Base-by-base conservation (phyloP, 2,797 vertebrate species). In the Pteropus rufus region DNA sequence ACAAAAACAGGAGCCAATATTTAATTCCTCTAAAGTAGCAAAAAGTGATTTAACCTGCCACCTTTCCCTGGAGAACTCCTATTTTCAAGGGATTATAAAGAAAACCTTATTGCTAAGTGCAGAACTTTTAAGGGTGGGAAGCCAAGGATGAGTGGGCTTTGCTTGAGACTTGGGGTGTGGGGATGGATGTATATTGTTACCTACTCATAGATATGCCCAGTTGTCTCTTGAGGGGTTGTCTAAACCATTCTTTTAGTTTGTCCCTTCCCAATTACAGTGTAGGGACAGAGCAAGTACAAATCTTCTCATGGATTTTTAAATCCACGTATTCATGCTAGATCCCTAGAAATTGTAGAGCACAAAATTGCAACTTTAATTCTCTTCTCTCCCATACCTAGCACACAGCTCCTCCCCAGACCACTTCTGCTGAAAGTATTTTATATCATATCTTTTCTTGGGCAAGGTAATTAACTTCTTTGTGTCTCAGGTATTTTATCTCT, bases 401-500 rank as follows among this genome's bases (percentile, higher is more conserved):
- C 0, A 11, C 26, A 54, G 52, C 52, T 41, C 23, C 14, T 46
- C 16, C 77, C 36, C 77, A 0, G 0, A 39, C 64, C 60, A 67
- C 23, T 36, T 80, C n/a, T 3, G 19, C 44, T 56, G 84, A 10
- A 87, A 77, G 52, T 34, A 44, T 80, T 82, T 54, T 60, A 1
- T 41, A 1, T 24, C 62, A 1, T 41, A 2, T 24, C 62, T 76
- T 49, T 52, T 88, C 75, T 70, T 18, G 23, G 73, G 80, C 18
- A 52, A 93, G 60, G 58, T 85, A n/a, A 93, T 62, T 85, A 64
- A 86, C 58, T 46, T 85, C 26, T 75, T 64, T 86, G 34, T 10
- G 39, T 56, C 72, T 73, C 19, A 26, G 56, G 77, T 26, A n/a
- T 54, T 88, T 96, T 77, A 44, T 39, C 54, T 88, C 56, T 39